Conservation (phyloP, 2,113 vertebrate genomes). For the Cervus canadensis region DNA sequence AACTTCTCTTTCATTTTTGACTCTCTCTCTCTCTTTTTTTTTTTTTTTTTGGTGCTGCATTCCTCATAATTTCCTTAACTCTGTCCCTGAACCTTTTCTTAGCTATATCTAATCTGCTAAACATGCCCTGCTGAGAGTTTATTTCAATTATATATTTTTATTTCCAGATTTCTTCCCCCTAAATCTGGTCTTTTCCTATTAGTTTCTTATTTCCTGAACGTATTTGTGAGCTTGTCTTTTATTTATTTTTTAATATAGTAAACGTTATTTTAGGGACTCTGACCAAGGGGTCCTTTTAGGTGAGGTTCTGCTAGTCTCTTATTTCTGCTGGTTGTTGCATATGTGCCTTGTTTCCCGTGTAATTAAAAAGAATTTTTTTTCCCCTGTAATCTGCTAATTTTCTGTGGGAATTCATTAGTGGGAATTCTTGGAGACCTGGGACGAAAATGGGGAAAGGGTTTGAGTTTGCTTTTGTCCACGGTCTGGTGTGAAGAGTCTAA, state of each 20-base stretch:
- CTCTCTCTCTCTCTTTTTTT: not conserved
- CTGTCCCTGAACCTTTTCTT: not conserved
- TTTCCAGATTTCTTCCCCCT: not conserved
- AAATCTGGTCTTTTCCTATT: not conserved
- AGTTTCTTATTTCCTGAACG: constrained; percentile 24
- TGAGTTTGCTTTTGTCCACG: not conserved
- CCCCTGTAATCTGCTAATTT: not conserved
- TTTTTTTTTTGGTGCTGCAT: not conserved
- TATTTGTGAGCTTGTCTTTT: constrained; percentile 30
- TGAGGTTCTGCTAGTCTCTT: not conserved
- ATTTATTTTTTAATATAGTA: constrained; percentile 16
- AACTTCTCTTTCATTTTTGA: not conserved
- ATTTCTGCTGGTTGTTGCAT: not conserved
- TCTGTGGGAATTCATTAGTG: not conserved
- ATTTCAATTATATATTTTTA: constrained; percentile 35
- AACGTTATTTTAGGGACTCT: constrained; percentile 20
- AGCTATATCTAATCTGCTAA: constrained; percentile 28
- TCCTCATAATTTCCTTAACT: not conserved
- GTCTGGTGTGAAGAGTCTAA: not conserved
- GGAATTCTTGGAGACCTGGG: not conserved
- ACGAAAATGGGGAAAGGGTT: not conserved
- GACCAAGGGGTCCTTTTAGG: not conserved
- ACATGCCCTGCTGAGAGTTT: not conserved
- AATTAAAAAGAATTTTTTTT: not conserved
- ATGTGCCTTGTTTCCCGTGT: not conserved